These are phyloP conservation scores for Regulus satrapa DNA, from an alignment of 2,113 vertebrate species.

Conservation along the genomic window DNA sequence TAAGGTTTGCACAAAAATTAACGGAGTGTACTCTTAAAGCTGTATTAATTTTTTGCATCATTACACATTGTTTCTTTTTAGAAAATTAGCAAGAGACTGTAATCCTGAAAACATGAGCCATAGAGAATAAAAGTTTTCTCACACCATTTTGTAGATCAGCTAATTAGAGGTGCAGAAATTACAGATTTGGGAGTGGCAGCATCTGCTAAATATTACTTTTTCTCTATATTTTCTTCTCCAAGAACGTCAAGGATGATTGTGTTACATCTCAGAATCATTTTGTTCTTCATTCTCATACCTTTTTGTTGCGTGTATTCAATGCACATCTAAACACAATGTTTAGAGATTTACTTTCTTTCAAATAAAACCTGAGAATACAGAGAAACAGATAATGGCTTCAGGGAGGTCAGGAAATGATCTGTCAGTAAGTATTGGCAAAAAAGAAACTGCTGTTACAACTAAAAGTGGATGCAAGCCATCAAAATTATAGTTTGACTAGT, in stretches of 20 bases:
- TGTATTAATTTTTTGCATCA: background rate
- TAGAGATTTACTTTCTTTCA: background rate
- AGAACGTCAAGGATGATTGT: accelerated
- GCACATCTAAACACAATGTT: background rate
- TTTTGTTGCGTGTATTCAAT: background rate
- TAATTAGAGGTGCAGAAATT: background rate
- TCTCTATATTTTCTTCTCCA: background rate
- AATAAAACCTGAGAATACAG: background rate
- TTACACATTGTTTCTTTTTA: background rate
- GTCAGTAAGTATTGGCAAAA: background rate
- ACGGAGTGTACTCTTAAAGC: background rate
- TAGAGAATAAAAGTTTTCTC: background rate
- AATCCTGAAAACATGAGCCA: background rate
- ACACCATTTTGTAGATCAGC: background rate
- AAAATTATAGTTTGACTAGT: background rate
- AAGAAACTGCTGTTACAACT: background rate
- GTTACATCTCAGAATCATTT: background rate
- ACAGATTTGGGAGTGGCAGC: background rate
- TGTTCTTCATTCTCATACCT: background rate
- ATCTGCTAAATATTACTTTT: background rate
- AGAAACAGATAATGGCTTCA: background rate
- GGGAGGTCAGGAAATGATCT: background rate
- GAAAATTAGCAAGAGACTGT: background rate
- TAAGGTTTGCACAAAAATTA: background rate
- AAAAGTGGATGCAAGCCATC: background rate